These are phyloP conservation scores for Zoanthus solanderi DNA, from an alignment of 92 coral and sea anemone genomes.

Conservation along the genomic window DNA sequence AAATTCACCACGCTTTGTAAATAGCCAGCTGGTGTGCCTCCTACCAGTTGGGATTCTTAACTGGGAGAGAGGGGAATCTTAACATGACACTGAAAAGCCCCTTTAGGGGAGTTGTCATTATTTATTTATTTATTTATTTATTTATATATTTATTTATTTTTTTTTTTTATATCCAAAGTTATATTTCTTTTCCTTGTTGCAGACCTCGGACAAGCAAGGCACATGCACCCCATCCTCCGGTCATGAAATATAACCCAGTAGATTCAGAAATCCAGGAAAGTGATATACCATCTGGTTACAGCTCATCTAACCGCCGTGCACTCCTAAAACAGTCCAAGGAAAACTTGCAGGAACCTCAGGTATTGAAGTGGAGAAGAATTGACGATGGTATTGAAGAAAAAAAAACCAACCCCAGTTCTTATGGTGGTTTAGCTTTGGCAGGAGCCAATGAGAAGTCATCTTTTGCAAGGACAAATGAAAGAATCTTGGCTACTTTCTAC, in stretches of 20 bases:
- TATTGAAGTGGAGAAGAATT: slow-evolving; percentile 61
- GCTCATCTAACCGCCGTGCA: slow-evolving; percentile 56
- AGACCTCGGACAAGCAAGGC: slow-evolving; percentile 63
- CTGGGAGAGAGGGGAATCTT: too few species aligned
- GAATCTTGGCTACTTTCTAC: slow-evolving; percentile 76
- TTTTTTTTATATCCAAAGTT: too few species aligned
- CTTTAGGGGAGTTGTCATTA: too few species aligned
- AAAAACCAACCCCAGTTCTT: slow-evolving; percentile 7
- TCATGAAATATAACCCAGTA: slow-evolving; percentile 66
- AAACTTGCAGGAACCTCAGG: slow-evolving; percentile 73
- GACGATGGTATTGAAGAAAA: slow-evolving; percentile 47
- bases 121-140: too few species aligned
- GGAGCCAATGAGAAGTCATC: slow-evolving; percentile 57
- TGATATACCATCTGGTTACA: slow-evolving; percentile 60
- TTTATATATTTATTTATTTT: too few species aligned
- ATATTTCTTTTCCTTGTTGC: not conserved
- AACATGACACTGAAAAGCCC: too few species aligned
- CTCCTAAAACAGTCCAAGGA: slow-evolving; percentile 64
- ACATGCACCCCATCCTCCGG: slow-evolving; percentile 73
- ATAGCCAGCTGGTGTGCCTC: too few species aligned
- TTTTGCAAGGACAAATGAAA: slow-evolving; percentile 74
- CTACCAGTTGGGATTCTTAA: too few species aligned
- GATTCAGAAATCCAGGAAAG: slow-evolving; percentile 50
- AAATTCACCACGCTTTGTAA: too few species aligned
- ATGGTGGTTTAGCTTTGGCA: slow-evolving; percentile 10